Conservation (phyloP, 1,140 invertebrate species). For the Diploscapter pachys region DNA sequence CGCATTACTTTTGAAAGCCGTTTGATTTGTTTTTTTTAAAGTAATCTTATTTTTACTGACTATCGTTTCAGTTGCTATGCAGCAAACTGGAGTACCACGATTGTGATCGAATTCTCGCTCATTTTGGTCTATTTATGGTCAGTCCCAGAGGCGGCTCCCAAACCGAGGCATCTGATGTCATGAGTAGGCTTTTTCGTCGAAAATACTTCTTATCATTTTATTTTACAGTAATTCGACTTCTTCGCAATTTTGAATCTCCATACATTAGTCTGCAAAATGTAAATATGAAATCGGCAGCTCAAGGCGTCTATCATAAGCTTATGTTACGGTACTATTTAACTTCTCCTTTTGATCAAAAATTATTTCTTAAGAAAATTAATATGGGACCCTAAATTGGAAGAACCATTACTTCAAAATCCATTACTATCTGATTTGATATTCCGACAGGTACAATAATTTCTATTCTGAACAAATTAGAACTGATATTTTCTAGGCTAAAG, state of each 20-base stretch:
- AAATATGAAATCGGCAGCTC: slow-evolving; percentile 53
- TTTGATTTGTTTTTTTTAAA: too few relatives aligned
- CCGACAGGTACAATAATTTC: slow-evolving; percentile 24
- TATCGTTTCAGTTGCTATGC: slow-evolving; percentile 1
- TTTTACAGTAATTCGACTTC: slow-evolving; percentile 73
- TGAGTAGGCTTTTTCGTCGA: slow-evolving; percentile 15
- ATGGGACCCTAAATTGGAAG: slow-evolving; percentile 37
- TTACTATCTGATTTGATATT: slow-evolving; percentile 18
- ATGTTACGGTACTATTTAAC: slow-evolving; percentile 35
- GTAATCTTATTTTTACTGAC: too few relatives aligned
- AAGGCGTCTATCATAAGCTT: slow-evolving; percentile 58
- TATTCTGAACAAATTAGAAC: slow-evolving; percentile 9
- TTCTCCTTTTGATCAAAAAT: neutral
- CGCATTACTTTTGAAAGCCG: neutral
- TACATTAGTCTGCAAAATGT: slow-evolving; percentile 77
- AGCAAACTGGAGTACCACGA: slow-evolving; percentile 64
- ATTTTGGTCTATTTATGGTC: slow-evolving; percentile 83
- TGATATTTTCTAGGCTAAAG: slow-evolving; percentile 23
- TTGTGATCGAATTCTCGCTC: slow-evolving; percentile 75
- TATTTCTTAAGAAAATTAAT: slow-evolving; percentile 57
- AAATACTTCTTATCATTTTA: slow-evolving; percentile 34
- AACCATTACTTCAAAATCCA: slow-evolving; percentile 23
- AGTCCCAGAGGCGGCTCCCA: slow-evolving; percentile 67
- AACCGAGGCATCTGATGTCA: neutral
- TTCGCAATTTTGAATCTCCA: slow-evolving; percentile 93